Evolutionary conservation across 2,113 vertebrate species (phyloP).

Genomic region (Corydoras maculifer): DNA sequence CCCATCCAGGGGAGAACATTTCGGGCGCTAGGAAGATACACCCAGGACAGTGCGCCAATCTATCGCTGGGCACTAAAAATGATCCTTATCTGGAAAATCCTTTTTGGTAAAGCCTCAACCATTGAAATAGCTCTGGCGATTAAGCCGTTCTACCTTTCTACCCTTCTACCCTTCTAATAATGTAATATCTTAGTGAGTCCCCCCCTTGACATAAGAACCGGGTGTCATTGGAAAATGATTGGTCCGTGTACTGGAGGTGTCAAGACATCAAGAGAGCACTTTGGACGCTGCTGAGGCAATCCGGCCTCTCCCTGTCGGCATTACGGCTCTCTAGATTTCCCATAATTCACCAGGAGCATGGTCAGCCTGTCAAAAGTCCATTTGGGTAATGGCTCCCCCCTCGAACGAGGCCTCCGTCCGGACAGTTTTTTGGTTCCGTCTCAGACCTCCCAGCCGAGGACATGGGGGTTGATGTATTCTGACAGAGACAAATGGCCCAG

Average conservation of each 20-base stretch:
- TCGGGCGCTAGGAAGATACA: no score
- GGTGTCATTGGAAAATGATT: not conserved
- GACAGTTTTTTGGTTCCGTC: slow-evolving; percentile 14
- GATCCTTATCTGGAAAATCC: no score
- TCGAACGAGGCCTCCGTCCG: slow-evolving; percentile 26
- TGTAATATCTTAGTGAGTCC: not conserved
- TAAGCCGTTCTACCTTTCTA: not conserved
- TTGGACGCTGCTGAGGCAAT: slow-evolving; percentile 8
- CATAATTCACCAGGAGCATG: slow-evolving; percentile 31
- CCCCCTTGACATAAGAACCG: not conserved
- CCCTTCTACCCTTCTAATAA: not conserved
- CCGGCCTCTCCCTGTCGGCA: slow-evolving; percentile 14
- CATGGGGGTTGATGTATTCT: slow-evolving; percentile 49
- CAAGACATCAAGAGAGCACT: slow-evolving; percentile 16
- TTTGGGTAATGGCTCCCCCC: slow-evolving; percentile 40
- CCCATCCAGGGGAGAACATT: no score
- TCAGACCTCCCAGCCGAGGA: slow-evolving; percentile 41
- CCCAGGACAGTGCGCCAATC: no score
- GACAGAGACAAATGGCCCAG: slow-evolving; percentile 56
- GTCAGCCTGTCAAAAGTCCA: slow-evolving; percentile 33
- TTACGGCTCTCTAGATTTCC: slow-evolving; percentile 20
- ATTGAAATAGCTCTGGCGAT: no score
- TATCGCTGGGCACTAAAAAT: no score
- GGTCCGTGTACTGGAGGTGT: not conserved
- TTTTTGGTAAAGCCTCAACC: no score